phyloP scores from a whole-genome alignment of 64 coral and sea anemone genomes.

The Acropora tenuis region DNA sequence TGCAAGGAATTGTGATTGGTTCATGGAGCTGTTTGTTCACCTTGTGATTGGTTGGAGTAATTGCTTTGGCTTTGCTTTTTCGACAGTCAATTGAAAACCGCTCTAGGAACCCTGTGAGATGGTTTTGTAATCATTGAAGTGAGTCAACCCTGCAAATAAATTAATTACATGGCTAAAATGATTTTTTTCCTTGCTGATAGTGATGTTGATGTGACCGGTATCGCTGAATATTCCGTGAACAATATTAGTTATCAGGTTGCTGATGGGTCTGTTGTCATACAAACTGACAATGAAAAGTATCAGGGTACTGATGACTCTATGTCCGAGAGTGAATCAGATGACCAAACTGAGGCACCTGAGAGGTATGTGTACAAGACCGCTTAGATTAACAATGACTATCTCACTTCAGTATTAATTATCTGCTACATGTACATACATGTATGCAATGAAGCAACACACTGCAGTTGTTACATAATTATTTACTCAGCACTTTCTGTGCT shows the following conservation, averaged over 20 bases:
- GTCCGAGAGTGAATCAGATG: conserved; percentile 14
- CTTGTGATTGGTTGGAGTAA: too few relatives aligned
- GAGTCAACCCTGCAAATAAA: conserved; percentile 2
- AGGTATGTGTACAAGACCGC: conserved; percentile 1
- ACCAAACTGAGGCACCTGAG: conserved; percentile 1
- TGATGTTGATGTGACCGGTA: conserved; percentile 29
- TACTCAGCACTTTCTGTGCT: neutral
- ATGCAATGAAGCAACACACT: neutral
- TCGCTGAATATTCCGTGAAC: neutral
- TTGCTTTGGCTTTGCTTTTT: too few relatives aligned
- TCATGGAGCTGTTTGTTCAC: too few relatives aligned
- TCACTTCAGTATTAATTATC: neutral
- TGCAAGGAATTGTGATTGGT: too few relatives aligned
- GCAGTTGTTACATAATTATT: neutral
- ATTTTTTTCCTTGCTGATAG: neutral
- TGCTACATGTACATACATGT: neutral
- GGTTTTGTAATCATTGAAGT: neutral
- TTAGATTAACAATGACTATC: conserved; percentile 8
- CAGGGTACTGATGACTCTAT: conserved; percentile 12
- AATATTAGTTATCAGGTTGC: conserved; percentile 5
- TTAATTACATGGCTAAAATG: conserved; percentile 3
- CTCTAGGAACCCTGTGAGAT: neutral
- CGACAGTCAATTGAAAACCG: too few relatives aligned
- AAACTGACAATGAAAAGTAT: neutral
- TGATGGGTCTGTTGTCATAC: conserved; percentile 18